A percentile compares a stretch with the other conserved stretches of the same genome.
phyloP scores from a whole-genome alignment of 2,113 vertebrate genomes.

The Tragulus kanchil region DNA sequence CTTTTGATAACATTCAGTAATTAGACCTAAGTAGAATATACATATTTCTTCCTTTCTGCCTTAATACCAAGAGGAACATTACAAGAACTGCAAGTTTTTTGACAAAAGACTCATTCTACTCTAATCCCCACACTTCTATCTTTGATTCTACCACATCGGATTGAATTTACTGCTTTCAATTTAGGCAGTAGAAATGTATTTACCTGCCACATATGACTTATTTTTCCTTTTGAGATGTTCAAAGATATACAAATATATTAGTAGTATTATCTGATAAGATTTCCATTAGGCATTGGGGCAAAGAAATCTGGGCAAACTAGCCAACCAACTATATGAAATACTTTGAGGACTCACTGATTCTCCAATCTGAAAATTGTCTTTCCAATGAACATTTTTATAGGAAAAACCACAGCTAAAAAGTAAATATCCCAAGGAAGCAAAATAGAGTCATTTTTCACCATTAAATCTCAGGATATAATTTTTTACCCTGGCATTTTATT shows the following conservation, averaged over 20 bases:
- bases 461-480: not conserved
- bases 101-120: not conserved
- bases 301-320: not conserved
- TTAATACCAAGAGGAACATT: not conserved
- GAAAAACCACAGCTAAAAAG: not conserved
- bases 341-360: not conserved
- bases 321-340: not conserved
- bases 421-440: not conserved
- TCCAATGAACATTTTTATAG: not conserved
- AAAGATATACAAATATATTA: conserved; percentile 3
- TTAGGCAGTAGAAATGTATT: conserved; percentile 20
- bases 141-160: not conserved
- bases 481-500: not conserved
- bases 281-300: not conserved
- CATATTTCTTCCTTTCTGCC: not conserved
- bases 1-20: conserved; percentile 24
- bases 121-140: not conserved
- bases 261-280: conserved; percentile 1
- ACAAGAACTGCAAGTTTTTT: not conserved
- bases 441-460: not conserved
- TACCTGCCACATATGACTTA: not conserved
- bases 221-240: conserved; percentile 3
- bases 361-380: not conserved
- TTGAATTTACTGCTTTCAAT: not conserved
- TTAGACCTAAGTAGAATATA: not conserved